Evolutionary conservation across 2,888 invertebrate genomes (phyloP).

Genomic region (Rhogogaster chlorosoma): DNA sequence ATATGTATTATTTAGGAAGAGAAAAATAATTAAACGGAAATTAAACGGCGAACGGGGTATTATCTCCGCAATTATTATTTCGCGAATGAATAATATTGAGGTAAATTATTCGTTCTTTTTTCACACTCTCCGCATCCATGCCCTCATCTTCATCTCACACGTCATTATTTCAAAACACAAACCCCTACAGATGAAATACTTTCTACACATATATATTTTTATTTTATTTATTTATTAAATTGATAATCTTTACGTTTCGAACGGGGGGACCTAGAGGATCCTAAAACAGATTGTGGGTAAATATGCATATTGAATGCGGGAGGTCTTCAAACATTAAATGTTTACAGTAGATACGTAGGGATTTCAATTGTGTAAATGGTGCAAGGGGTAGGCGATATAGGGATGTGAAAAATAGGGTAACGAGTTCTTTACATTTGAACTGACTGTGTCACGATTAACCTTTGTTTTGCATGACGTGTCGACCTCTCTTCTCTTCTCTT

Average conservation of each 20-base stretch:
- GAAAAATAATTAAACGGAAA: not conserved
- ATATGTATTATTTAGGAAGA: not conserved
- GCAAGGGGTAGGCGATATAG: not conserved
- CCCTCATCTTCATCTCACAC: not conserved
- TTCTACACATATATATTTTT: no score
- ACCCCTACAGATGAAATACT: not conserved
- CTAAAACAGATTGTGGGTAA: not conserved
- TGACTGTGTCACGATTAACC: constrained; percentile 32
- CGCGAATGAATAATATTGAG: not conserved
- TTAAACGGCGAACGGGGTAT: not conserved
- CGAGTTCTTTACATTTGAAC: constrained; percentile 1
- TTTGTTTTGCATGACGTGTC: constrained; percentile 45
- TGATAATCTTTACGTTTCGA: not conserved
- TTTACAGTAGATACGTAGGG: not conserved
- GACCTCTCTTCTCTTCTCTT: not conserved
- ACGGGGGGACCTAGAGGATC: not conserved
- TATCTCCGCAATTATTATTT: not conserved
- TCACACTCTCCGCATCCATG: not conserved
- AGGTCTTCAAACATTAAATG: not conserved
- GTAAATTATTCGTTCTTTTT: not conserved
- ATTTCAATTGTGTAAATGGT: not conserved
- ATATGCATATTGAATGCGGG: not conserved
- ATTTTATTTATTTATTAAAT: not conserved
- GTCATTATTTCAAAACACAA: not conserved
- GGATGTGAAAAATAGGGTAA: not conserved